Conservation (phyloP, 2,113 vertebrate genomes). For the Dunckerocampus dactyliophorus region DNA sequence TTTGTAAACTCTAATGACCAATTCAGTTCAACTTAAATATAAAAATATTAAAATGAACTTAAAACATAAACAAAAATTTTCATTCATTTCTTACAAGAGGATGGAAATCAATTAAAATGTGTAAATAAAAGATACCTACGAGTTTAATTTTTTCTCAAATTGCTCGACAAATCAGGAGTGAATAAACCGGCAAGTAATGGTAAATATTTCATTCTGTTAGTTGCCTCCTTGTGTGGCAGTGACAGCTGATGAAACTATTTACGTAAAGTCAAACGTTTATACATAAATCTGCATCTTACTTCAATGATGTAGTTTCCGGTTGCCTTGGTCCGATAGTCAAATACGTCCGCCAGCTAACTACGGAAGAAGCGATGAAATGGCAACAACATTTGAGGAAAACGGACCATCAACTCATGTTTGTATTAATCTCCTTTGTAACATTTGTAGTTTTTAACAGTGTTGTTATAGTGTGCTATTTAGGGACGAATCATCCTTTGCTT, state of each 20-base stretch:
- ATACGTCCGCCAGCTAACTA: conserved; percentile 24
- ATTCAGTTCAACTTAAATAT: too few species aligned
- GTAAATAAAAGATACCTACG: too few species aligned
- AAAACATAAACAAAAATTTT: too few species aligned
- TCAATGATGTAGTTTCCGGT: conserved; percentile 35
- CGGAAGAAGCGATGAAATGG: conserved; percentile 34
- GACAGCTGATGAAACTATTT: neutral
- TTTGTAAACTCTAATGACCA: too few species aligned
- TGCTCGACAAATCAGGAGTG: too few species aligned
- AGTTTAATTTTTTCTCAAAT: too few species aligned
- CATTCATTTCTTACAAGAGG: too few species aligned
- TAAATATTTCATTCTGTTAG: too few species aligned
- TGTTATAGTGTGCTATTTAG: neutral
- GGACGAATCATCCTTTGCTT: neutral
- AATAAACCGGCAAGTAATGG: too few species aligned
- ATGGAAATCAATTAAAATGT: too few species aligned
- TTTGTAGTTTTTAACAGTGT: accelerated
- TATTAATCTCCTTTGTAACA: neutral
- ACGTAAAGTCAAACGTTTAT: neutral
- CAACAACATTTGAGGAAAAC: conserved; percentile 67
- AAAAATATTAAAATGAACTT: too few species aligned
- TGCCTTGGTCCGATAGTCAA: conserved; percentile 40
- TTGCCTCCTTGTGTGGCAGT: too few species aligned
- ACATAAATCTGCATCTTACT: neutral
- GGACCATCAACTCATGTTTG: conserved; percentile 60